A percentile compares a stretch with the other conserved stretches of the same genome.
These are phyloP conservation scores for Lithophane leautieri DNA, from an alignment of 2,888 invertebrate genomes.

Conservation along the genomic window DNA sequence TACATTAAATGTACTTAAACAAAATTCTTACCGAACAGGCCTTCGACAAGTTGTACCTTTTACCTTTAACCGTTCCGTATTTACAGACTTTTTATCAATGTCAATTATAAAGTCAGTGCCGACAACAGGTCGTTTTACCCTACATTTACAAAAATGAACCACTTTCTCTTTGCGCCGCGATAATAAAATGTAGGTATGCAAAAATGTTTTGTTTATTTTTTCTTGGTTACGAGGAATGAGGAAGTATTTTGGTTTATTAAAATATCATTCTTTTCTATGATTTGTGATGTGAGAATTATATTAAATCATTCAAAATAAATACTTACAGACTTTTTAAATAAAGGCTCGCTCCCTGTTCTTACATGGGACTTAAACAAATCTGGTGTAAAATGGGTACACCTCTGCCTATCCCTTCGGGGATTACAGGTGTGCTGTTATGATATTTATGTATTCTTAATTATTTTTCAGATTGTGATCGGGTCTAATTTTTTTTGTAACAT, in stretches of 20 bases:
- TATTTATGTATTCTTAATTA: too few relatives aligned
- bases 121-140: constrained; percentile 71
- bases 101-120: constrained; percentile 80
- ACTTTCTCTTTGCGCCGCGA: constrained; percentile 73
- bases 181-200: constrained; percentile 36
- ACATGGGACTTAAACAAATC: too few relatives aligned
- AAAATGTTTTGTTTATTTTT: constrained; percentile 40
- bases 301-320: not conserved
- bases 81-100: constrained; percentile 76
- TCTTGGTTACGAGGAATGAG: not conserved
- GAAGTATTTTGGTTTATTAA: constrained; percentile 6
- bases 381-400: too few relatives aligned
- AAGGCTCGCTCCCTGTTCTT: too few relatives aligned
- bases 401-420: too few relatives aligned
- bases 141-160: constrained; percentile 62
- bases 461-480: too few relatives aligned
- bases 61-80: constrained; percentile 69
- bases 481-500: not conserved
- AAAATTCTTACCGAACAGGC: constrained; percentile 58
- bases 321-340: too few relatives aligned
- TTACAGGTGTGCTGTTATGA: too few relatives aligned
- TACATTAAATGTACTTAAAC: constrained; percentile 41
- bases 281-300: not conserved
- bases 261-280: not conserved
- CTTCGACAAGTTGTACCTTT: constrained; percentile 63